Conservation (phyloP, 2,888 invertebrate species). For the Andricus curvator region DNA sequence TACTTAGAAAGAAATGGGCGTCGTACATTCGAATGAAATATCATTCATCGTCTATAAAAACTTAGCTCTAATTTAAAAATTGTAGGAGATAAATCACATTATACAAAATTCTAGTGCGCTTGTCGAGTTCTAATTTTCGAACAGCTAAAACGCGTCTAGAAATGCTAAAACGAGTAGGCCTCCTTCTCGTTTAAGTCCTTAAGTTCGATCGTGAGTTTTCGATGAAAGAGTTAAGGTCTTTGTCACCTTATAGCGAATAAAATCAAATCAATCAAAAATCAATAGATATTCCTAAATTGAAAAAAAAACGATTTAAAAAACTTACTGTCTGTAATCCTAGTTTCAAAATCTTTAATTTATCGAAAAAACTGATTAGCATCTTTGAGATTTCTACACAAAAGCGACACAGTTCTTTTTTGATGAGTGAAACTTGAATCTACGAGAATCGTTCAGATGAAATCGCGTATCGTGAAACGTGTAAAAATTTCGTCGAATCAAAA, state of each 20-base stretch:
- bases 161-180: constrained; percentile 35
- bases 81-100: constrained; percentile 38
- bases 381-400: neutral
- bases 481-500: constrained; percentile 13
- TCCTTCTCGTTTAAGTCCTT: constrained; percentile 21
- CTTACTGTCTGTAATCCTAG: neutral
- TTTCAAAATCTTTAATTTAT: neutral
- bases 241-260: neutral
- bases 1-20: neutral
- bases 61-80: constrained; percentile 37
- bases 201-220: constrained; percentile 33
- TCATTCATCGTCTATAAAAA: constrained; percentile 27
- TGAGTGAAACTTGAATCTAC: neutral
- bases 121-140: constrained; percentile 3
- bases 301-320: neutral
- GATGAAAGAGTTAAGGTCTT: constrained; percentile 26
- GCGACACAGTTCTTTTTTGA: neutral
- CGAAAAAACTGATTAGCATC: neutral
- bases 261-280: neutral
- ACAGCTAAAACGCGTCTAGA: constrained; percentile 31
- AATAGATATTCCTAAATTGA: neutral
- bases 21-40: constrained; percentile 7
- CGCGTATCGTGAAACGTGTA: constrained; percentile 13
- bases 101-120: constrained; percentile 39
- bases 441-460: constrained; percentile 29